Percentiles rank a stretch among this genome's conserved stretches.
These are phyloP conservation scores for Darevskia mixta DNA, from an alignment of 2,797 vertebrate genomes.

Conservation along the genomic window DNA sequence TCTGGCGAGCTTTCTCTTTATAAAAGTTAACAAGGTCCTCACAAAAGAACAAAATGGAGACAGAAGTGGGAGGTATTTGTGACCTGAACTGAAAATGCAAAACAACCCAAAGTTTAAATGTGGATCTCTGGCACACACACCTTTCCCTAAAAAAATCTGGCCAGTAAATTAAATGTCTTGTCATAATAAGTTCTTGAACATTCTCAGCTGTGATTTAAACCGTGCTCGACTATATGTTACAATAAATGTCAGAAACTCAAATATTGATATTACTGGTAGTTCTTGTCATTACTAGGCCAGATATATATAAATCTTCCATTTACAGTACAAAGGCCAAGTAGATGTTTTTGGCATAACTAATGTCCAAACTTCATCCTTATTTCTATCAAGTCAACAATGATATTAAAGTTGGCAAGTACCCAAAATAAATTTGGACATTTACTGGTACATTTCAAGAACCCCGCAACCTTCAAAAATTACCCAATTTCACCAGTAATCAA, in stretches of 20 bases:
- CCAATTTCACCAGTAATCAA: not conserved
- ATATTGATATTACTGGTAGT: constrained; percentile 12
- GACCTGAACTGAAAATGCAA: constrained; percentile 8
- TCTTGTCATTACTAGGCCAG: not conserved
- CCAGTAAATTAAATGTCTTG: not conserved
- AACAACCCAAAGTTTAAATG: not conserved
- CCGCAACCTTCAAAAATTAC: not conserved
- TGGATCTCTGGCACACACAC: not conserved
- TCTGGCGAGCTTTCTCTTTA: constrained; percentile 6
- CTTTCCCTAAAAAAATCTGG: constrained; percentile 10
- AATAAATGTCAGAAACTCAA: constrained; percentile 23
- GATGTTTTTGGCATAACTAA: not conserved
- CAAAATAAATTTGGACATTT: not conserved
- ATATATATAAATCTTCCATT: not conserved
- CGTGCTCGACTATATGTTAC: not conserved
- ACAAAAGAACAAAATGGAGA: constrained; percentile 13
- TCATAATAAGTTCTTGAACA: not conserved
- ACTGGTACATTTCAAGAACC: not conserved
- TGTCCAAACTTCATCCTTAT: not conserved
- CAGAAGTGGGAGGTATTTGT: not conserved
- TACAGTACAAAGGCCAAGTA: not conserved
- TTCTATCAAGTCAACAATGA: not conserved
- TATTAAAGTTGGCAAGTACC: not conserved
- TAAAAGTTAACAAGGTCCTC: constrained; percentile 22
- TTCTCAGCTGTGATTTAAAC: constrained; percentile 9